Evolutionary conservation across 2,113 vertebrate species (phyloP).

Genomic region (Clarias batrachus): DNA sequence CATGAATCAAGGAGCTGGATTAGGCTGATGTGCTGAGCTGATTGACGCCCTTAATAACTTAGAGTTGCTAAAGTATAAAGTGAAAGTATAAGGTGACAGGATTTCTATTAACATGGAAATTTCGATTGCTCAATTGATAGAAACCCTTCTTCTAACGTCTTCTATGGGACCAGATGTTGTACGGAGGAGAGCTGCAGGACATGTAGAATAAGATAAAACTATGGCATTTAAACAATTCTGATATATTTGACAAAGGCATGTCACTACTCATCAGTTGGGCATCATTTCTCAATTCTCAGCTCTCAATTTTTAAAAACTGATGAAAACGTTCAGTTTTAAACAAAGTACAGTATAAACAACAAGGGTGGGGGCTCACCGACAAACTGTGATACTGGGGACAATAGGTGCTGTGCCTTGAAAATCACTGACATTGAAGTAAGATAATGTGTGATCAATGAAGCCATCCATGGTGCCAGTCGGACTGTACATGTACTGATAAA

Average conservation of each 20-base stretch:
- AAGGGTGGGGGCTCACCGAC: constrained; percentile 77
- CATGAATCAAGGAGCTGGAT: background rate
- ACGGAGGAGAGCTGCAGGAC: background rate
- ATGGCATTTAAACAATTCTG: background rate
- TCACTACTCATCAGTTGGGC: background rate
- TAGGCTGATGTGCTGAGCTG: background rate
- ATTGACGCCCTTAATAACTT: background rate
- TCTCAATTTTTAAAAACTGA: background rate
- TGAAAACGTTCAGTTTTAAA: background rate
- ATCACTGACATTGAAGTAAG: constrained; percentile 92
- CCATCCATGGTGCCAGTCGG: constrained; percentile 89
- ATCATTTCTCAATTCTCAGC: background rate
- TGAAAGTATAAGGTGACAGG: background rate
- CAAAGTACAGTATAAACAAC: background rate
- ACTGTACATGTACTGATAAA: constrained; percentile 93
- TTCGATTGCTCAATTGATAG: background rate
- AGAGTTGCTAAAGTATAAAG: background rate
- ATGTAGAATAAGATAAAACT: background rate
- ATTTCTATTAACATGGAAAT: background rate
- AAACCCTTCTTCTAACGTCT: background rate
- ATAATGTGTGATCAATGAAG: constrained; percentile 95
- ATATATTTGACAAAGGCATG: background rate
- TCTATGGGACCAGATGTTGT: background rate
- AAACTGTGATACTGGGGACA: constrained; percentile 76
- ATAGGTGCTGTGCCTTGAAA: constrained; percentile 84